These are phyloP conservation scores for Sebastes miniatus DNA, from an alignment of 2,797 vertebrate species.

Conservation along the genomic window DNA sequence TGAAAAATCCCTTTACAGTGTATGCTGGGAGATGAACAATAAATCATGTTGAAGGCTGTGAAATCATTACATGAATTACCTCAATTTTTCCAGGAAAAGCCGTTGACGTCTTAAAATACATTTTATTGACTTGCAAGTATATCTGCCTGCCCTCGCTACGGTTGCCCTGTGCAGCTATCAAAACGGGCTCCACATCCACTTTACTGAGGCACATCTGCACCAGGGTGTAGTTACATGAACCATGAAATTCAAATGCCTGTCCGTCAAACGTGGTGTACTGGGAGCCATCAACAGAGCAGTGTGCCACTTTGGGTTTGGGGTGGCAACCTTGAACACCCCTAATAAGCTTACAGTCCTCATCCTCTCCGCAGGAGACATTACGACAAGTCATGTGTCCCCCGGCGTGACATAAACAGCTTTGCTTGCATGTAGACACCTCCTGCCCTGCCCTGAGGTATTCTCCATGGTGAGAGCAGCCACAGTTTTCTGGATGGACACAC, in stretches of 20 bases:
- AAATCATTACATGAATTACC: conserved; percentile 25
- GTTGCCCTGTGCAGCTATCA: conserved; percentile 30
- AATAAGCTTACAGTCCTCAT: conserved; percentile 67
- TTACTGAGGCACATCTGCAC: conserved; percentile 25
- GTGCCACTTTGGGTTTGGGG: conserved; percentile 36
- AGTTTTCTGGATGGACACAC: conserved; percentile 60
- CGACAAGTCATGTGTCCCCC: conserved; percentile 47
- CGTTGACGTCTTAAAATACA: conserved; percentile 18
- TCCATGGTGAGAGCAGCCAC: conserved; percentile 67
- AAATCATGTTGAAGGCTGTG: conserved; percentile 14
- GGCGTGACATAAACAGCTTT: conserved; percentile 70
- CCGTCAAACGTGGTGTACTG: conserved; percentile 63
- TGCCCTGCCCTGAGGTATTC: conserved; percentile 57
- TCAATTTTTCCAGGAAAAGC: conserved; percentile 35
- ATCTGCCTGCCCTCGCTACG: background rate
- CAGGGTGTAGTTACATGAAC: conserved; percentile 65
- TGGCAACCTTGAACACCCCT: conserved; percentile 72
- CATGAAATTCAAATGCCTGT: conserved; percentile 58
- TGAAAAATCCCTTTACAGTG: background rate
- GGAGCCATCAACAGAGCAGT: conserved; percentile 53
- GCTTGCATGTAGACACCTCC: conserved; percentile 70
- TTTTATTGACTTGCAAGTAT: conserved; percentile 40
- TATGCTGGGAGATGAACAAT: background rate
- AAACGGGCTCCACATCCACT: conserved; percentile 42
- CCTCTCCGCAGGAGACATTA: conserved; percentile 37